phyloP scores from a whole-genome alignment of 2,888 invertebrate genomes.

The Diachrysia chrysitis region DNA sequence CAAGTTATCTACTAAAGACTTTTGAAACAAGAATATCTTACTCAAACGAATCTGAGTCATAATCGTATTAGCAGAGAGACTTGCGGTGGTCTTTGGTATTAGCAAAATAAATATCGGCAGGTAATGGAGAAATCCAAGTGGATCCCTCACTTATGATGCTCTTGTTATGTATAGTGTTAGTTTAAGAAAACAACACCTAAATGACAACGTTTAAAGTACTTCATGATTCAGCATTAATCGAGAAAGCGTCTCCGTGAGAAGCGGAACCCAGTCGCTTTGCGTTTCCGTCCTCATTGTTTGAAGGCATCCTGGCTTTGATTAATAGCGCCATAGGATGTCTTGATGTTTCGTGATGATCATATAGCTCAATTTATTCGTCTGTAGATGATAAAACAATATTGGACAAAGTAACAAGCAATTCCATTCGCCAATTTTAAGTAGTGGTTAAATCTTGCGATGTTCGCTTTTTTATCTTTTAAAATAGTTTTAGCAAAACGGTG shows the following conservation, averaged over 20 bases:
- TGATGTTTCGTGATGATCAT: constrained; percentile 36
- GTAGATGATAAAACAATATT: too few relatives aligned
- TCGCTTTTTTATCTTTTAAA: background rate
- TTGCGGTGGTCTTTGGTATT: too few relatives aligned
- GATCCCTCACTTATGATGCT: background rate
- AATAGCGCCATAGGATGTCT: constrained; percentile 59
- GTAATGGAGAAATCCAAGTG: background rate
- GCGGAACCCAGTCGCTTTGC: constrained; percentile 74
- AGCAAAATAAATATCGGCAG: background rate
- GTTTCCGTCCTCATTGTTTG: constrained; percentile 81
- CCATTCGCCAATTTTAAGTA: background rate
- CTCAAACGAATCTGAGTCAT: background rate
- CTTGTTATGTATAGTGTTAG: background rate
- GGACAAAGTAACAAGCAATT: too few relatives aligned
- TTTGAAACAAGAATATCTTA: too few relatives aligned
- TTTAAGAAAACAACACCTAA: too few relatives aligned
- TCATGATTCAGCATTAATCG: constrained; percentile 51
- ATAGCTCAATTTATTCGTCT: constrained; percentile 17
- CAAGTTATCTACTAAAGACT: too few relatives aligned
- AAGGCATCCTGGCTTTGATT: constrained; percentile 76
- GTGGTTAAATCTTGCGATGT: background rate
- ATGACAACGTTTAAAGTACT: constrained; percentile 53
- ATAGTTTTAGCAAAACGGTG: constrained; percentile 1
- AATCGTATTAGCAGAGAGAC: too few relatives aligned
- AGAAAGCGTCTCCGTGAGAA: constrained; percentile 75